Conservation (phyloP, 2,113 vertebrate genomes). For the Anarhynchus alexandrinus region DNA sequence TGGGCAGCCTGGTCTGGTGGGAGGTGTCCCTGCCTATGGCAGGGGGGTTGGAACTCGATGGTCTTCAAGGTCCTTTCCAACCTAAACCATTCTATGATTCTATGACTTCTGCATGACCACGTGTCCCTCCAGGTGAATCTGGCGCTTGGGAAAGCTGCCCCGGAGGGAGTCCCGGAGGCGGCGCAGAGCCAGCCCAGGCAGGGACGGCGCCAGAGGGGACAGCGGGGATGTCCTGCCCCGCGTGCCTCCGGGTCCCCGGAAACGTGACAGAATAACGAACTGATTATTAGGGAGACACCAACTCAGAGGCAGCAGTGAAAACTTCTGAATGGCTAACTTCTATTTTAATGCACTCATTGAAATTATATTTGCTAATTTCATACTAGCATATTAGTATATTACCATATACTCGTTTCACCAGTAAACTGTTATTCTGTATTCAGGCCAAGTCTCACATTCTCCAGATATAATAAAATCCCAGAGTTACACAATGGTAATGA, state of each 20-base stretch:
- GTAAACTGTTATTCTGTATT: background rate
- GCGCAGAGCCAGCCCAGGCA: background rate
- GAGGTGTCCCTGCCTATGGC: no score
- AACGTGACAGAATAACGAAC: fast-evolving
- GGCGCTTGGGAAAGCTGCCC: background rate
- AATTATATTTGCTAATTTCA: background rate
- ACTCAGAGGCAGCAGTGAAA: background rate
- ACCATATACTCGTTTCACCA: background rate
- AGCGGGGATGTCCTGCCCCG: fast-evolving
- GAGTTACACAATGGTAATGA: background rate
- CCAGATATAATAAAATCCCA: background rate
- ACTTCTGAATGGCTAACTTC: background rate
- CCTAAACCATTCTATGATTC: no score
- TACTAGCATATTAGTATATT: no score
- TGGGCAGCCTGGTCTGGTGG: no score
- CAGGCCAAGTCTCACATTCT: background rate
- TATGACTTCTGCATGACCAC: background rate
- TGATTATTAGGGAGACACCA: fast-evolving
- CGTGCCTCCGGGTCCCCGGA: background rate
- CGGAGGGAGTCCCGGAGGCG: background rate
- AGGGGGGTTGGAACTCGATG: no score
- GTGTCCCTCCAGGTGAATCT: background rate
- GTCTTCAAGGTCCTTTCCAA: no score
- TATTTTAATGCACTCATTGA: background rate
- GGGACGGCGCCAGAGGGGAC: background rate